Evolutionary conservation across 2,888 invertebrate species (phyloP).

Genomic region (Subacronicta megacephala): DNA sequence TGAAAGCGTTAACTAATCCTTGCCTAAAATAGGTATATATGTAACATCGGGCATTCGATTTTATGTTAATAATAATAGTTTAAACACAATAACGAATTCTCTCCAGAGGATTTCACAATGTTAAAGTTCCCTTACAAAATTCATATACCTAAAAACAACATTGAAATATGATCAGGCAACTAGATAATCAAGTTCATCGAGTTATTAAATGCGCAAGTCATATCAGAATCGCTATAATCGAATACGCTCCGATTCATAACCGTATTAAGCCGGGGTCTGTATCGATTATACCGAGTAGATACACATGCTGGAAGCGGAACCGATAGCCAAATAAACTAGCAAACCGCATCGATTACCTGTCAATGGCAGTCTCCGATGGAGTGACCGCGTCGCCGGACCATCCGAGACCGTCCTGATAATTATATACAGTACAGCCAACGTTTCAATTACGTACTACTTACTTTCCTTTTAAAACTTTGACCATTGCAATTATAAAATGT

Average conservation of each 20-base stretch:
- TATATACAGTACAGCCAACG: slow-evolving; percentile 34
- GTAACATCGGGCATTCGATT: too few relatives aligned
- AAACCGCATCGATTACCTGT: slow-evolving; percentile 88
- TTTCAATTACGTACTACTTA: slow-evolving; percentile 31
- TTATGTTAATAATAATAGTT: too few relatives aligned
- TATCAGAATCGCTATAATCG: slow-evolving; percentile 71
- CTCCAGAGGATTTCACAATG: slow-evolving; percentile 26
- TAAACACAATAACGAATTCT: neutral
- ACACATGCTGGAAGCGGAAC: slow-evolving; percentile 81
- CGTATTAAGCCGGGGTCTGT: slow-evolving; percentile 73
- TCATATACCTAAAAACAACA: slow-evolving; percentile 13
- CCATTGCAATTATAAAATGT: too few relatives aligned
- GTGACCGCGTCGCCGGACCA: slow-evolving; percentile 78
- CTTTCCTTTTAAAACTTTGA: slow-evolving; percentile 10
- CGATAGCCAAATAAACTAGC: slow-evolving; percentile 89
- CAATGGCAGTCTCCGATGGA: slow-evolving; percentile 79
- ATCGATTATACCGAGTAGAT: slow-evolving; percentile 85
- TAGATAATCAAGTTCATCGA: slow-evolving; percentile 36
- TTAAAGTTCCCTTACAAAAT: slow-evolving; percentile 4
- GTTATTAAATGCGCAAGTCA: slow-evolving; percentile 60
- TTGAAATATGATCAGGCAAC: slow-evolving; percentile 37
- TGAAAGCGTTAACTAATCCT: neutral
- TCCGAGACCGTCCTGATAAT: slow-evolving; percentile 66
- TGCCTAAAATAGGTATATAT: neutral
- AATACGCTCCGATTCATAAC: slow-evolving; percentile 77